Conservation (phyloP, 2,113 vertebrate genomes). For the Grallaria varia region DNA sequence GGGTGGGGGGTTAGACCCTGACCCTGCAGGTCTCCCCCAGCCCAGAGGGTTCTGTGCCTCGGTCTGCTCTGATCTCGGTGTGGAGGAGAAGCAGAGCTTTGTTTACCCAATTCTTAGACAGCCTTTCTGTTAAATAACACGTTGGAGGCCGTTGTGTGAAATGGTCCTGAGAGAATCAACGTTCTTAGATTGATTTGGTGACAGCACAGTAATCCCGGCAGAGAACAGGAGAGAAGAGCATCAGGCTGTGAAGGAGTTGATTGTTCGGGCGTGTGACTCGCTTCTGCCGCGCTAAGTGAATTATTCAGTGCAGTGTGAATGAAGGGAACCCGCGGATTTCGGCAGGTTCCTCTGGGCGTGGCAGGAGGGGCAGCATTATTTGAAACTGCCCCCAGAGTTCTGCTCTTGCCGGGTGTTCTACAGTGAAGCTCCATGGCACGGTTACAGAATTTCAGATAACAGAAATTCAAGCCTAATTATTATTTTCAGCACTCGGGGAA, state of each 20-base stretch:
- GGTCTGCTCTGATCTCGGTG: neutral
- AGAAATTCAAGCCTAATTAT: neutral
- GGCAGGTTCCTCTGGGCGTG: neutral
- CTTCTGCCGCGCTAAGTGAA: neutral
- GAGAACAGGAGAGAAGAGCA: neutral
- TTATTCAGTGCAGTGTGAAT: neutral
- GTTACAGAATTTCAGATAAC: neutral
- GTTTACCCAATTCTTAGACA: neutral
- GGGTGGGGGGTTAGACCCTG: neutral
- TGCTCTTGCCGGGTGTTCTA: neutral
- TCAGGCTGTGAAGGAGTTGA: neutral
- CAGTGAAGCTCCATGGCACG: neutral
- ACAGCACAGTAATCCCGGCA: neutral
- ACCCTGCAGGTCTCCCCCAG: neutral
- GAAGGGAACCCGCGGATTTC: neutral
- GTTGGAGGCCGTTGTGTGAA: accelerated
- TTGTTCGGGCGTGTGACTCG: neutral
- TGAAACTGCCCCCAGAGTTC: neutral
- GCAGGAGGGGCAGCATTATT: neutral
- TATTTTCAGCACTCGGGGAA: neutral
- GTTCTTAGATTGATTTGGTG: neutral
- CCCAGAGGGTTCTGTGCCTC: neutral
- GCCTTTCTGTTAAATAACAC: neutral
- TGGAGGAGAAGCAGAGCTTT: neutral
- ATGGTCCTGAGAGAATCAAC: neutral